phyloP scores from a whole-genome alignment of 2,888 invertebrate genomes.

The Exocentrus adspersus region DNA sequence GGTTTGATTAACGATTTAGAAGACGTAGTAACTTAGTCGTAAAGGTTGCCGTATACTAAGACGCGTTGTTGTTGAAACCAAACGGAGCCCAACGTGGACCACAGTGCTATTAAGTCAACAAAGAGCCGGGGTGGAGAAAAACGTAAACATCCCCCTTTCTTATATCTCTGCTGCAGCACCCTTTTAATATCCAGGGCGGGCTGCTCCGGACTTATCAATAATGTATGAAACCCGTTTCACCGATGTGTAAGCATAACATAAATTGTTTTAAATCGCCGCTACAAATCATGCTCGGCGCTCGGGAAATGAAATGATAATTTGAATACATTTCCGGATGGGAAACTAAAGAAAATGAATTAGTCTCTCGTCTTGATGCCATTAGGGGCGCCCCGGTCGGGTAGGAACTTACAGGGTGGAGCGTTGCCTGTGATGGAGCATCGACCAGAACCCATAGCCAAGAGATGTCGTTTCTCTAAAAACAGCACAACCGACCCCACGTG shows the following conservation, averaged over 20 bases:
- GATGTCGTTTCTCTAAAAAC: no score
- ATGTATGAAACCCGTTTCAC: slow-evolving; percentile 45
- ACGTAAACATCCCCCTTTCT: slow-evolving; percentile 10
- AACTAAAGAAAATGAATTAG: background rate
- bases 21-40: background rate
- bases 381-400: background rate
- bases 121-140: background rate
- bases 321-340: slow-evolving; percentile 30
- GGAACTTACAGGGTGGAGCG: background rate
- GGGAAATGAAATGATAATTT: slow-evolving; percentile 39
- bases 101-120: no score
- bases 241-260: slow-evolving; percentile 50
- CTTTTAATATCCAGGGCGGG: slow-evolving; percentile 49
- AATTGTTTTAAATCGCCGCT: slow-evolving; percentile 46
- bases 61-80: no score
- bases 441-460: no score
- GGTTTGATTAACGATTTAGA: slow-evolving; percentile 18
- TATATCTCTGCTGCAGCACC: slow-evolving; percentile 6
- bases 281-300: slow-evolving; percentile 33
- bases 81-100: no score
- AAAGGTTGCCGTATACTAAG: no score
- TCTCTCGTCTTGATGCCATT: background rate
- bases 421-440: no score
- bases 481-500: no score
- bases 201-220: slow-evolving; percentile 45